Evolutionary conservation across 2,113 vertebrate genomes (phyloP), one percentile per base, ranked within the genome.

Genomic region (Hiodon alosoides): DNA sequence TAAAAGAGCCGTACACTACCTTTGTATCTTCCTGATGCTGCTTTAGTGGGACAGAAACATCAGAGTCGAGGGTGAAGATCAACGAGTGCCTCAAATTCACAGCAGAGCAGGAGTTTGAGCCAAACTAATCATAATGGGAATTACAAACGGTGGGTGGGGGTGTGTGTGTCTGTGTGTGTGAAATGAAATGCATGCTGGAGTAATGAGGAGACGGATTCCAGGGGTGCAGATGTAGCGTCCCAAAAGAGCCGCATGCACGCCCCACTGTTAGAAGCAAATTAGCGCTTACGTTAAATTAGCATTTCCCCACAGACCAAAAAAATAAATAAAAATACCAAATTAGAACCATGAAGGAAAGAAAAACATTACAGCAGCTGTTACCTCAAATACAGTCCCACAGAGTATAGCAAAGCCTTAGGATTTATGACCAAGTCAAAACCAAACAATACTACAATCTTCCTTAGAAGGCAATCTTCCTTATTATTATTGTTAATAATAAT

Each of bases 21-120:
- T 99, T 96, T 99, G 97, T 85, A 99, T 98, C 94, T 99, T 99
- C 96, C 97, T 97, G 94, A 98, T 96, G 97, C 97, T 99, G 97
- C 96, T 79, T 93, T 88, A 85, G 81, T 88, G 86, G 89, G 88
- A 89, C 86, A 91, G 85, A 94, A 92, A 93, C 82, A 90, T 52
- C 60, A 77, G 69, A 77, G 70, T 69, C 48, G 53, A 73, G 70
- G 64, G 64, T 73, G 50, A 77, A 77, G 71, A 69, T 69, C 64
- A 77, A 31, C 46, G 54, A 31, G 71, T 31, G 31, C 31, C 31
- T 31, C 31, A 31, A 31, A 31, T 31, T 31, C 31, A 31, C 31
- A 31, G 68, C 59, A 17, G 62, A 69, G 72, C 16, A 59, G 82
- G 47, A 66, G 14, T 78, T 51, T n/a, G 31, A 71, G 53, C 53